Percentiles rank a stretch among this genome's conserved stretches.
Conservation (phyloP, 2,113 vertebrate species). For the Octodon degus region DNA sequence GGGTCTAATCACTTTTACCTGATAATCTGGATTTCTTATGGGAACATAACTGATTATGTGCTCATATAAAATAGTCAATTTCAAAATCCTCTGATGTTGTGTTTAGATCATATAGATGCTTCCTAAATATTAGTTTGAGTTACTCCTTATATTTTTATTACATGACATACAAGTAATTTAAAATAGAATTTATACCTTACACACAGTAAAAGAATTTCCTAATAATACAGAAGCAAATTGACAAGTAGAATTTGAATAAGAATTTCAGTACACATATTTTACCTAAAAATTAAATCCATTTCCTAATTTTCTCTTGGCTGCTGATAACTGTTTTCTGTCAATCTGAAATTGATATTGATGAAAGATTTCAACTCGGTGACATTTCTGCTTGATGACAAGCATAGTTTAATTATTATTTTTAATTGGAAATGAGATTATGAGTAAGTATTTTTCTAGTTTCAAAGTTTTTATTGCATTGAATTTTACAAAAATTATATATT, state of each 20-base stretch:
- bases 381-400: slow-evolving; percentile 63
- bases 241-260: background rate
- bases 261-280: slow-evolving; percentile 48
- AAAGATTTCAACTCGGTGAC: slow-evolving; percentile 70
- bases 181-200: background rate
- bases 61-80: background rate
- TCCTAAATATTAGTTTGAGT: background rate
- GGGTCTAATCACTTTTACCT: background rate
- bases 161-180: background rate
- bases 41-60: background rate
- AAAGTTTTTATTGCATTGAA: slow-evolving; percentile 64
- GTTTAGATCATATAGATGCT: background rate
- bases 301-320: slow-evolving; percentile 39
- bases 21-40: slow-evolving; percentile 28
- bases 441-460: slow-evolving; percentile 75
- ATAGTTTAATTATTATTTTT: slow-evolving; percentile 73
- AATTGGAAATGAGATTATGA: slow-evolving; percentile 78
- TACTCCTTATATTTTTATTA: background rate
- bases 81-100: background rate
- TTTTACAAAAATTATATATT: background rate
- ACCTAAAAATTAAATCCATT: slow-evolving; percentile 46
- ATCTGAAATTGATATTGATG: slow-evolving; percentile 72
- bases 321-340: slow-evolving; percentile 75
- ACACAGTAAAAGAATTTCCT: background rate
- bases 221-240: background rate